These are phyloP conservation scores for Enteromius paludinosus DNA, from an alignment of 2,797 vertebrate species.

Conservation along the genomic window DNA sequence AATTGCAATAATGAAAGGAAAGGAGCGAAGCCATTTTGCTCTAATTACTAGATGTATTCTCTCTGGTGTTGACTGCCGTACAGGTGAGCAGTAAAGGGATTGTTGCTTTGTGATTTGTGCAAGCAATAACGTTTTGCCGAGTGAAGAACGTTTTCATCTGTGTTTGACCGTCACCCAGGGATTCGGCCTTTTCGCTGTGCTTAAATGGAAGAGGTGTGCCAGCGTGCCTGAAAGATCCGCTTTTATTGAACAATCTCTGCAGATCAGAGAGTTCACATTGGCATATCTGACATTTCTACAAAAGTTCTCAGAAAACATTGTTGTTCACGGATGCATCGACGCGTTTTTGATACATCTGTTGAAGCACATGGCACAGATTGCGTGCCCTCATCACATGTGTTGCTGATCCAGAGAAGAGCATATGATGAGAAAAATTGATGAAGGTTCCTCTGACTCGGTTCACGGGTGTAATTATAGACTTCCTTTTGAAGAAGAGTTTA, in stretches of 20 bases:
- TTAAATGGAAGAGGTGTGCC: slow-evolving; percentile 41
- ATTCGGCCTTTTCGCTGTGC: slow-evolving; percentile 5
- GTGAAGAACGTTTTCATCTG: slow-evolving; percentile 40
- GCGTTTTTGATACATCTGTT: slow-evolving; percentile 26
- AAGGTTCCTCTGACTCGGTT: background rate
- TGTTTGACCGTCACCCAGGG: slow-evolving; percentile 36
- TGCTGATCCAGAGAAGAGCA: background rate
- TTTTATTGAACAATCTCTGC: slow-evolving; percentile 20
- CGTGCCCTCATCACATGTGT: background rate
- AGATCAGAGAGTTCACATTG: slow-evolving; percentile 1
- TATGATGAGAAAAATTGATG: slow-evolving; percentile 26
- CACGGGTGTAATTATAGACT: slow-evolving; percentile 27
- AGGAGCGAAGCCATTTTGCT: slow-evolving; percentile 37
- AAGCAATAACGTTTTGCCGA: slow-evolving; percentile 21
- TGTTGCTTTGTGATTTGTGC: slow-evolving; percentile 49
- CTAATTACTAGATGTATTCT: slow-evolving; percentile 52
- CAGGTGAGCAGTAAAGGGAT: slow-evolving; percentile 43
- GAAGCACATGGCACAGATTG: slow-evolving; percentile 29
- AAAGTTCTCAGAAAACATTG: background rate
- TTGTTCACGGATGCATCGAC: background rate
- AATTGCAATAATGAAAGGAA: slow-evolving; percentile 52
- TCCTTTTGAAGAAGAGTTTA: slow-evolving; percentile 25
- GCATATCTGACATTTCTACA: background rate
- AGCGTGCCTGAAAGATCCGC: background rate
- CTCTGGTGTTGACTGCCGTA: slow-evolving; percentile 13